Evolutionary conservation across 2,113 vertebrate genomes (phyloP).

Genomic region (Pipra filicauda): DNA sequence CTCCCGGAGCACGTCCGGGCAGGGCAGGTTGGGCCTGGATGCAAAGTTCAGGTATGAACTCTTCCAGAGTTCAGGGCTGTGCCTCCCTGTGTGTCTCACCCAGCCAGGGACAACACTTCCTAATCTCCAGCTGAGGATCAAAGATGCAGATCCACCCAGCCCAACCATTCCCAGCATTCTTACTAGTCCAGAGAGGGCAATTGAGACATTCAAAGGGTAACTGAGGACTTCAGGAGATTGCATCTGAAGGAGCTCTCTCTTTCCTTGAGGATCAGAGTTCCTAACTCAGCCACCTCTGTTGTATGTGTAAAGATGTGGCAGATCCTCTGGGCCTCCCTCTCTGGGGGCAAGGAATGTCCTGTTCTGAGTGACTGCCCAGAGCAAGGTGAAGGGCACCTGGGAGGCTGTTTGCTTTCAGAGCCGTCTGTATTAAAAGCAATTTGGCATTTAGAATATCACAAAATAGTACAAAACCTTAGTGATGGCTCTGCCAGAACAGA

Average conservation of each 20-base stretch:
- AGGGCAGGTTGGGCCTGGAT: slow-evolving; percentile 18
- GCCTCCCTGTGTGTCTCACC: neutral
- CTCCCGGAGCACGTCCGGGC: neutral
- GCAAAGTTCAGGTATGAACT: slow-evolving; percentile 36
- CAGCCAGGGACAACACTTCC: slow-evolving; percentile 2
- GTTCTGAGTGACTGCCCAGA: neutral
- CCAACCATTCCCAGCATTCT: neutral
- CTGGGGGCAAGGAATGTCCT: neutral
- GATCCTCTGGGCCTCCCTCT: neutral
- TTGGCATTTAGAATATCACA: neutral
- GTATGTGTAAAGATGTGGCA: neutral
- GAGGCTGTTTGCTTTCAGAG: neutral
- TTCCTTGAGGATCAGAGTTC: neutral
- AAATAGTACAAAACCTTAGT: neutral
- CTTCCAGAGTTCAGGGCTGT: slow-evolving; percentile 41
- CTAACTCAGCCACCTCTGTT: neutral
- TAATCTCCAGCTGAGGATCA: slow-evolving; percentile 33
- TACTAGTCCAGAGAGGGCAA: neutral
- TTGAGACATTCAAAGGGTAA: slow-evolving; percentile 3
- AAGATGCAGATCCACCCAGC: slow-evolving; percentile 25
- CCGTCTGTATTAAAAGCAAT: neutral
- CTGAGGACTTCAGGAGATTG: neutral
- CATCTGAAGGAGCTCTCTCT: neutral
- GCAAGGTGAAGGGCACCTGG: neutral
- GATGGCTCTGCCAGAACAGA: neutral